These are phyloP conservation scores for Lepidocyrtoides sp. DNA, from an alignment of 2,888 invertebrate genomes.

Conservation along the genomic window DNA sequence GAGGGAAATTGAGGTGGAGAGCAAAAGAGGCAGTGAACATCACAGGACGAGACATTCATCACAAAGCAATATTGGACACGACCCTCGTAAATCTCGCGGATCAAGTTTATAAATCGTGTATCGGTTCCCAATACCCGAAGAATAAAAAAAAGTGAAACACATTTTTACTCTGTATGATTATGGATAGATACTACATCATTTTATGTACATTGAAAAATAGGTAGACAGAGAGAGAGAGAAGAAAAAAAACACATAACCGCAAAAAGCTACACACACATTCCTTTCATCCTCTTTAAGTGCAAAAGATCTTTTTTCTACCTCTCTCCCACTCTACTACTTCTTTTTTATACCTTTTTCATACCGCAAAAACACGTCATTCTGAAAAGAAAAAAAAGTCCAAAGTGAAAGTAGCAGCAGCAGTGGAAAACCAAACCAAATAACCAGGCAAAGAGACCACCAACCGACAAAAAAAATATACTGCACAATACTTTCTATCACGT, in stretches of 20 bases:
- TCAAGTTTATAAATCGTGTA: slow-evolving; percentile 79
- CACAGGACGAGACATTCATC: slow-evolving; percentile 78
- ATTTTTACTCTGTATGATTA: slow-evolving; percentile 5
- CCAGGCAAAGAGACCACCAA: slow-evolving; percentile 34
- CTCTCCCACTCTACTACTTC: neutral
- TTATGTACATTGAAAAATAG: neutral
- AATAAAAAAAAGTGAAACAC: no score
- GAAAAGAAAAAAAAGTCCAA: neutral
- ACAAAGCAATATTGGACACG: slow-evolving; percentile 81
- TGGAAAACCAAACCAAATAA: neutral
- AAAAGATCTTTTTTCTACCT: no score
- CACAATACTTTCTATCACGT: slow-evolving; percentile 31
- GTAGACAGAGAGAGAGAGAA: no score
- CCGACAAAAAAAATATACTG: neutral
- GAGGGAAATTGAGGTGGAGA: slow-evolving; percentile 74
- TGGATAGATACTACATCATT: neutral
- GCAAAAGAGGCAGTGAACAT: slow-evolving; percentile 67
- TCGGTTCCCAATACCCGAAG: slow-evolving; percentile 63
- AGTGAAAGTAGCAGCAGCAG: no score
- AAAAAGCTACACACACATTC: neutral
- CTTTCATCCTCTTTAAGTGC: slow-evolving; percentile 30
- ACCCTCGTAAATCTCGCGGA: slow-evolving; percentile 82
- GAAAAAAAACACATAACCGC: no score
- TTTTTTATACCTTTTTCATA: neutral
- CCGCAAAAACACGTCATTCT: slow-evolving; percentile 9